Conservation (phyloP, 2,888 invertebrate genomes). For the Cephus sareptanus region DNA sequence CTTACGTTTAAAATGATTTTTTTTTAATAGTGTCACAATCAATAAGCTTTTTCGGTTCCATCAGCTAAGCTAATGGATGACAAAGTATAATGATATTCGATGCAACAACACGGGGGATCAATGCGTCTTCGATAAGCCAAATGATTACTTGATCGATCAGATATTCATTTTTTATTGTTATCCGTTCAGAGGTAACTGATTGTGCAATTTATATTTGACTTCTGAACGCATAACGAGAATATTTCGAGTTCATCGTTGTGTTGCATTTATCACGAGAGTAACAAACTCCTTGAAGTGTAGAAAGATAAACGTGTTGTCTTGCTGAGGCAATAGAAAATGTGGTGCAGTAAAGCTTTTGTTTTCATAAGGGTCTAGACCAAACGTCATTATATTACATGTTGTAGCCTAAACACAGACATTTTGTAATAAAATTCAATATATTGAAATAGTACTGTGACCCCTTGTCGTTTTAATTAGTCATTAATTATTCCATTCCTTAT, state of each 20-base stretch:
- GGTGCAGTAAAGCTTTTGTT: constrained; percentile 59
- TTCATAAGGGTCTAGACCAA: constrained; percentile 64
- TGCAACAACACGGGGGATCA: background rate
- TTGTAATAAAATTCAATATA: constrained; percentile 66
- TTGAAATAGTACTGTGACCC: constrained; percentile 39
- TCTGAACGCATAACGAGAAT: background rate
- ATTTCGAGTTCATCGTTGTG: background rate
- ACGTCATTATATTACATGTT: constrained; percentile 66
- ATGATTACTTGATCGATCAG: constrained; percentile 6
- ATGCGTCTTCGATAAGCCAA: background rate
- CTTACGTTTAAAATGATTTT: background rate
- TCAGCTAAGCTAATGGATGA: background rate
- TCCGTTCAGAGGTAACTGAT: constrained; percentile 3
- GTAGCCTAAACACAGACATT: constrained; percentile 64
- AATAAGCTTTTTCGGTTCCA: background rate
- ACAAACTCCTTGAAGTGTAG: constrained; percentile 45
- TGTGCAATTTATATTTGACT: constrained; percentile 6
- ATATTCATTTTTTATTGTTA: constrained; percentile 4
- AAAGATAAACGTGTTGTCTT: constrained; percentile 36
- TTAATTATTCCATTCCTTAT: background rate
- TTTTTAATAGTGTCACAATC: background rate
- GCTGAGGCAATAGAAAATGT: constrained; percentile 47
- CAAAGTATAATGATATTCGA: background rate
- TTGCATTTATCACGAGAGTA: background rate
- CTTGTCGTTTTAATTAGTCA: background rate